phyloP scores from a whole-genome alignment of 2,797 vertebrate species.

The Girardinus metallicus region DNA sequence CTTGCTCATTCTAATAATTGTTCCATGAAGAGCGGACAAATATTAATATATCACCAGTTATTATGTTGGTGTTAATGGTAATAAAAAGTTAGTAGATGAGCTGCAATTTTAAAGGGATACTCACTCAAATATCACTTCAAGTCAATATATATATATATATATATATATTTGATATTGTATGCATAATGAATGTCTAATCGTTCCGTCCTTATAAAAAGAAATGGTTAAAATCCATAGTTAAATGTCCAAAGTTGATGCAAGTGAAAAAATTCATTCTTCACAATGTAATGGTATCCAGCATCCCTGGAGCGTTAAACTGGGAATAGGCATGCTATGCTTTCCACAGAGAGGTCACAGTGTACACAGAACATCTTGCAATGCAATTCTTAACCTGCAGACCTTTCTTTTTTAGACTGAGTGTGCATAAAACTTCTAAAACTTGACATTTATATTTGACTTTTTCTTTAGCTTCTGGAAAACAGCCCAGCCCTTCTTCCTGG shows the following conservation, averaged over 20 bases:
- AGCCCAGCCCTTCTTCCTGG: constrained; percentile 39
- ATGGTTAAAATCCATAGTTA: neutral
- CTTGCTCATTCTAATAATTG: neutral
- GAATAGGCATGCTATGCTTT: constrained; percentile 11
- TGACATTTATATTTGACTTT: constrained; percentile 61
- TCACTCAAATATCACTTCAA: neutral
- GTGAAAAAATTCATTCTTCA: constrained; percentile 30
- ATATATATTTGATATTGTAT: neutral
- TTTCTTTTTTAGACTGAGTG: constrained; percentile 38
- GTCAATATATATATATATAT: neutral
- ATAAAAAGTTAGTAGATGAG: neutral
- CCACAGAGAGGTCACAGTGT: constrained; percentile 32
- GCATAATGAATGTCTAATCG: neutral
- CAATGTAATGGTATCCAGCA: neutral
- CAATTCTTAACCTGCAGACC: constrained; percentile 48
- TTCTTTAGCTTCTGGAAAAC: constrained; percentile 39
- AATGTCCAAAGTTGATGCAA: constrained; percentile 14
- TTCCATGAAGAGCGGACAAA: neutral
- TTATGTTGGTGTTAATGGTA: neutral
- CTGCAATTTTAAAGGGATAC: neutral
- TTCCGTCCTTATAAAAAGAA: neutral
- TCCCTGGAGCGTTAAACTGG: neutral
- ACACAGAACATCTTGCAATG: constrained; percentile 27
- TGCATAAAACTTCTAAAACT: constrained; percentile 58
- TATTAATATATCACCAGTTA: neutral